Conservation (phyloP, 2,888 invertebrate species). For the Desoria tigrina region DNA sequence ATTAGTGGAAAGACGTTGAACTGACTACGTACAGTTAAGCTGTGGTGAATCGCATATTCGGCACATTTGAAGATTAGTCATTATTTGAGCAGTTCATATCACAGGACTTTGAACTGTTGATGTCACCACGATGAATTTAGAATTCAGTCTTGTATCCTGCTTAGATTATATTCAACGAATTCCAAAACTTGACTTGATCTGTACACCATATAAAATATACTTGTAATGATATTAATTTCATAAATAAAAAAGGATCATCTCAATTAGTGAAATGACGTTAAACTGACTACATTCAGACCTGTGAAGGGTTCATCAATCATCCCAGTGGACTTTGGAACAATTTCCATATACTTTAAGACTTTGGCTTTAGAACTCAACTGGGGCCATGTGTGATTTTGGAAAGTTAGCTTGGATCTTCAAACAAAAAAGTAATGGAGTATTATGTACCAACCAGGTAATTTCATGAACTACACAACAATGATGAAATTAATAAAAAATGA, state of each 20-base stretch:
- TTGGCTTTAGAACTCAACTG: conserved; percentile 20
- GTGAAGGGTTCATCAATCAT: conserved; percentile 46
- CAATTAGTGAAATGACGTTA: too few relatives aligned
- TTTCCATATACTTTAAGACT: conserved; percentile 39
- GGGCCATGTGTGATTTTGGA: conserved; percentile 40
- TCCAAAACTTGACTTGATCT: conserved; percentile 43
- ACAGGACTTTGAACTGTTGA: too few relatives aligned
- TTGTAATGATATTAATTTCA: too few relatives aligned
- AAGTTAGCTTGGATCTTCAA: conserved; percentile 29
- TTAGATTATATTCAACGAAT: conserved; percentile 31
- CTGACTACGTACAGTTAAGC: neutral
- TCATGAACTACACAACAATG: neutral
- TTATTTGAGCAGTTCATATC: neutral
- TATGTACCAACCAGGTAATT: neutral
- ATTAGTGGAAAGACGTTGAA: neutral
- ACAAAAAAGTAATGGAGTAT: neutral
- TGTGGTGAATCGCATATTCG: too few relatives aligned
- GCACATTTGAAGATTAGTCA: neutral
- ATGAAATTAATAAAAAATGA: too few relatives aligned
- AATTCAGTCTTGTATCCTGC: neutral
- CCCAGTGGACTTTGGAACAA: conserved; percentile 33
- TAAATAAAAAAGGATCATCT: too few relatives aligned
- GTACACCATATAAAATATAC: too few relatives aligned
- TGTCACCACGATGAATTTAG: neutral
- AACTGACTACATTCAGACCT: too few relatives aligned